These are phyloP conservation scores for Bubalus kerabau DNA, from an alignment of 2,113 vertebrate genomes.

Conservation along the genomic window DNA sequence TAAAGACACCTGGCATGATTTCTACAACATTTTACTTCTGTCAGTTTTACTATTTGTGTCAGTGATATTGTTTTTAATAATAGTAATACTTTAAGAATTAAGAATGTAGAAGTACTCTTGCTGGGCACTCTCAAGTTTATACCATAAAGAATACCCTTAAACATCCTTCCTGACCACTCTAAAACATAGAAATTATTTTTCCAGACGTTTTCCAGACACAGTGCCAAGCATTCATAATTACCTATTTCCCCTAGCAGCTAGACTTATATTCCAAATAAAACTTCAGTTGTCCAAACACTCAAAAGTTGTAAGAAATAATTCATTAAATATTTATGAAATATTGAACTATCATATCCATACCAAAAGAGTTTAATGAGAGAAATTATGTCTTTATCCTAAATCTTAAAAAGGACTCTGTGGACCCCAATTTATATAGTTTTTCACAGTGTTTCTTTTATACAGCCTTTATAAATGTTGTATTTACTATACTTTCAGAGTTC, in stretches of 20 bases:
- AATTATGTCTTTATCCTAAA: constrained; percentile 33
- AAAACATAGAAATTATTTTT: background rate
- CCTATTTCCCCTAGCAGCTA: background rate
- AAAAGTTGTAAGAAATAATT: constrained; percentile 39
- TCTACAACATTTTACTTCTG: background rate
- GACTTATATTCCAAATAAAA: background rate
- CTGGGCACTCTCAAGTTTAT: background rate
- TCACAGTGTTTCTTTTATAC: background rate
- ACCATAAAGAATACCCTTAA: background rate
- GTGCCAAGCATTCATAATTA: background rate
- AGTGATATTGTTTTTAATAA: background rate
- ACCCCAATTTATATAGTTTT: background rate
- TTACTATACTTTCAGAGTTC: background rate
- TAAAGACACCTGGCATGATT: background rate
- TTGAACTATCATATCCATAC: constrained; percentile 39
- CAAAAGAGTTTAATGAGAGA: constrained; percentile 35
- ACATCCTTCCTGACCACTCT: background rate
- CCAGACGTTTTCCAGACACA: background rate
- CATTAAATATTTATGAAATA: constrained; percentile 46
- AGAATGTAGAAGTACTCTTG: background rate
- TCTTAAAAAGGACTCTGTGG: constrained; percentile 9
- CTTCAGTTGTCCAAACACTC: background rate
- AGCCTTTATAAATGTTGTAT: constrained; percentile 20
- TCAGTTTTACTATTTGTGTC: background rate
- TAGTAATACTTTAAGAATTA: background rate